Evolutionary conservation across 2,888 invertebrate genomes (phyloP).

Genomic region (Epirrhoe tristata): DNA sequence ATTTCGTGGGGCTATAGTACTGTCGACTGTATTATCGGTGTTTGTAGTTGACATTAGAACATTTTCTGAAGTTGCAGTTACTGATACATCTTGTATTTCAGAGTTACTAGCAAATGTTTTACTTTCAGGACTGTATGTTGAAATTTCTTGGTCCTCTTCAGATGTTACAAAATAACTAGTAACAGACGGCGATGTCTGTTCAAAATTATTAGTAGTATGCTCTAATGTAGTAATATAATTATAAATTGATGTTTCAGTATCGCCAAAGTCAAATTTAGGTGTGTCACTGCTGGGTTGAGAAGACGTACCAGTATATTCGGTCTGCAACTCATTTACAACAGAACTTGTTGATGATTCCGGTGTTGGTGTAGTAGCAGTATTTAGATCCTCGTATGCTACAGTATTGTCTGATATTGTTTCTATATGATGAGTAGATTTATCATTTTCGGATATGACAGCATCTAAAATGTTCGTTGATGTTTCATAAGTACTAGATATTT

Average conservation of each 20-base stretch:
- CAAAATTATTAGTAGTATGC: neutral
- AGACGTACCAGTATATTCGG: neutral
- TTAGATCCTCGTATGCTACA: neutral
- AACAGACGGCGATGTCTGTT: neutral
- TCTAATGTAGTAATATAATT: neutral
- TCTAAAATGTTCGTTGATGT: neutral
- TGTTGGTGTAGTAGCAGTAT: neutral
- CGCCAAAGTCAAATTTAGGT: neutral
- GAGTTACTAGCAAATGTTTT: neutral
- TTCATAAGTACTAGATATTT: neutral
- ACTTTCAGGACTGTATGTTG: conserved; percentile 1
- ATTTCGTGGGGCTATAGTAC: neutral
- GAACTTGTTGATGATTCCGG: neutral
- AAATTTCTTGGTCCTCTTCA: neutral
- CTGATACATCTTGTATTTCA: neutral
- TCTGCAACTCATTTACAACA: conserved; percentile 2
- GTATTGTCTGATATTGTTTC: neutral
- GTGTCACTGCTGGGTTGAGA: neutral
- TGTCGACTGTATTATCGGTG: neutral
- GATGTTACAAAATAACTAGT: neutral
- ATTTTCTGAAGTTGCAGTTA: neutral
- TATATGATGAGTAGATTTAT: neutral
- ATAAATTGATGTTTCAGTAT: neutral
- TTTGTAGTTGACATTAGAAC: neutral
- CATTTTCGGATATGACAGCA: neutral